Conservation (phyloP, 2,888 invertebrate genomes). For the Plebejus anna region DNA sequence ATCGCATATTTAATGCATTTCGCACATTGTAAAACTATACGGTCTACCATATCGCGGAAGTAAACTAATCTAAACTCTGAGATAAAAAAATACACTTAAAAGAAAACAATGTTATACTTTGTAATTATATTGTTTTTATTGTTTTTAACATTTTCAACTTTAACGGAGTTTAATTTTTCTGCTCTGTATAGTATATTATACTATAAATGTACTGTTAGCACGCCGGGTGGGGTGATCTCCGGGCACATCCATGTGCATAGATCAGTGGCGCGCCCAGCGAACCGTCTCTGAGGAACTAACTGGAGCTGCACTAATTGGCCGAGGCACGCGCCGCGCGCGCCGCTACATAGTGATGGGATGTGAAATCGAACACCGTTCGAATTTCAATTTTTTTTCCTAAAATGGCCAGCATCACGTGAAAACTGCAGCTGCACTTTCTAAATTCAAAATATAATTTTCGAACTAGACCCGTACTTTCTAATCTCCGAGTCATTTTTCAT, state of each 20-base stretch:
- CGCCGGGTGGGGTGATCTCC: neutral
- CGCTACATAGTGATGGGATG: constrained; percentile 67
- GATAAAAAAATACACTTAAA: neutral
- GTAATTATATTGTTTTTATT: neutral
- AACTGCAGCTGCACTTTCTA: constrained; percentile 30
- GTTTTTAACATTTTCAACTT: constrained; percentile 21
- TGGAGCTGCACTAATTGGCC: constrained; percentile 79
- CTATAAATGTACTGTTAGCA: constrained; percentile 16
- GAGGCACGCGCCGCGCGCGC: constrained; percentile 73
- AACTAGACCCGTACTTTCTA: constrained; percentile 44
- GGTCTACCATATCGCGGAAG: neutral
- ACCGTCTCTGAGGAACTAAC: constrained; percentile 70
- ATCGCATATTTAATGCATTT: neutral
- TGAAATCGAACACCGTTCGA: constrained; percentile 68
- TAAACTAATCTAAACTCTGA: neutral
- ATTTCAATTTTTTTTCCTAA: constrained; percentile 57
- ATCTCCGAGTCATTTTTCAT: constrained; percentile 42
- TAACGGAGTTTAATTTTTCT: constrained; percentile 9
- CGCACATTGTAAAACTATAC: neutral
- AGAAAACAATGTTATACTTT: neutral
- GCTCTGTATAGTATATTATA: constrained; percentile 4
- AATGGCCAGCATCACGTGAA: constrained; percentile 33
- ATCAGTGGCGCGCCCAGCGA: constrained; percentile 51
- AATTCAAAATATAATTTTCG: constrained; percentile 37
- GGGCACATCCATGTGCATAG: constrained; percentile 11